Base-by-base conservation (phyloP, 2,888 invertebrate species). In the Busseola fusca region DNA sequence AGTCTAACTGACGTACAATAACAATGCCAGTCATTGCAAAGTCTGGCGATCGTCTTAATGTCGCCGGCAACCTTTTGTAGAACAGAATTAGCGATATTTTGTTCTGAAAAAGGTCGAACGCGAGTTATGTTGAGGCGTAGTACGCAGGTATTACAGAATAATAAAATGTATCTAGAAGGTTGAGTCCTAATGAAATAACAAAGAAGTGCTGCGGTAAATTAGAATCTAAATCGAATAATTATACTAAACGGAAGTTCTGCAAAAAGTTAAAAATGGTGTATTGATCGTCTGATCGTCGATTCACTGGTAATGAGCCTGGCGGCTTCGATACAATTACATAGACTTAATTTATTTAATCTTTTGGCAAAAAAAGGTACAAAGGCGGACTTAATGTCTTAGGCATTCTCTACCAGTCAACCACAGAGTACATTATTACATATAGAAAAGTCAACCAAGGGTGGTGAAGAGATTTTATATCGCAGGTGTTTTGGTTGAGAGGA, bases 51-150 rank as follows among this genome's bases (percentile, higher is more conserved):
- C 54, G 27, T 63, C 50, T 65, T 65, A 54, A 69, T 63, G 27
- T 42, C 34, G 27, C n/a, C 48, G 50, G 48, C 18, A 66, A 62
- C 82, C 73, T 64, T 80, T 78, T 64, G 27, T 10, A 78, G 79
- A 58, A 64, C 54, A 67, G 66, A 82, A 74, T 74, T 64, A 50
- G n/a, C 21, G 54, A 52, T 82, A 72, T 82, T 62, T 50, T 63
- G 67, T 48, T 62, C 69, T 82, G 64, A 73, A 80, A 69, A 80
- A 73, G 79, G 79, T 73, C 34, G 40, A n/a, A 73, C 69, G 73
- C 56, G 78, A 40, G 69, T 58, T 60, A 25, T 37, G 57, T 56
- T 16, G 48, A 14, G n/a, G 18, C 56, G 37, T 66, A 66, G 50
- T 59, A 18, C 18, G 21, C 64, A 63, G 30, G 34, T 63, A 68